phyloP scores from a whole-genome alignment of 2,113 vertebrate genomes.

The Taxidea taxus region DNA sequence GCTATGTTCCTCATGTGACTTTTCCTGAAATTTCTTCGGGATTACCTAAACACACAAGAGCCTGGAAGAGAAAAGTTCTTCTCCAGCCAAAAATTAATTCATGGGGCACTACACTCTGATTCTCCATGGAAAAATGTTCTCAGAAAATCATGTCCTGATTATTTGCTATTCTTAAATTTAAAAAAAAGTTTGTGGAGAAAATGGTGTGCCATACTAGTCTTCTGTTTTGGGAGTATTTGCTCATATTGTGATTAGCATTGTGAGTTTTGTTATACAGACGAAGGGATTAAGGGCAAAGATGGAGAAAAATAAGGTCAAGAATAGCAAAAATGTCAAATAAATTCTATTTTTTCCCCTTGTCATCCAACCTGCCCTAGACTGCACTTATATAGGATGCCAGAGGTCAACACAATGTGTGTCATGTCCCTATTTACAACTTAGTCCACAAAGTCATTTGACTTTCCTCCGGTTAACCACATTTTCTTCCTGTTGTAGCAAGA shows the following conservation, averaged over 20 bases:
- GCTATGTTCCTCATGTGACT: background rate
- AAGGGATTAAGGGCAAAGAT: background rate
- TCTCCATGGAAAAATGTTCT: background rate
- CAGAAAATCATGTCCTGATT: background rate
- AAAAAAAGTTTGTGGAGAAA: background rate
- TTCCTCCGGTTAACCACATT: background rate
- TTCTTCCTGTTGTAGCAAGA: background rate
- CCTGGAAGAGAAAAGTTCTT: background rate
- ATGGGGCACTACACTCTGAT: background rate
- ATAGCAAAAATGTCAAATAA: background rate
- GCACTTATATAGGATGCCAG: background rate
- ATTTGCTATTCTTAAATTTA: background rate
- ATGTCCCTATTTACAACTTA: background rate
- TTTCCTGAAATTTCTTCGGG: conserved; percentile 5
- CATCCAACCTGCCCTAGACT: background rate
- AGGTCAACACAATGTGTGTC: background rate
- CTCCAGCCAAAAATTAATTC: background rate
- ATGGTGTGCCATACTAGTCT: background rate
- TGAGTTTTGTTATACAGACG: background rate
- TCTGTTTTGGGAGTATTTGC: background rate
- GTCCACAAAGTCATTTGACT: background rate
- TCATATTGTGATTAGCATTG: background rate
- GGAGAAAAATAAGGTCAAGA: background rate
- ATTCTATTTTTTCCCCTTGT: background rate
- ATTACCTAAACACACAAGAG: background rate